These are phyloP conservation scores for Acyrthosiphon pisum DNA, from an alignment of 1,140 invertebrate species.

Conservation along the genomic window DNA sequence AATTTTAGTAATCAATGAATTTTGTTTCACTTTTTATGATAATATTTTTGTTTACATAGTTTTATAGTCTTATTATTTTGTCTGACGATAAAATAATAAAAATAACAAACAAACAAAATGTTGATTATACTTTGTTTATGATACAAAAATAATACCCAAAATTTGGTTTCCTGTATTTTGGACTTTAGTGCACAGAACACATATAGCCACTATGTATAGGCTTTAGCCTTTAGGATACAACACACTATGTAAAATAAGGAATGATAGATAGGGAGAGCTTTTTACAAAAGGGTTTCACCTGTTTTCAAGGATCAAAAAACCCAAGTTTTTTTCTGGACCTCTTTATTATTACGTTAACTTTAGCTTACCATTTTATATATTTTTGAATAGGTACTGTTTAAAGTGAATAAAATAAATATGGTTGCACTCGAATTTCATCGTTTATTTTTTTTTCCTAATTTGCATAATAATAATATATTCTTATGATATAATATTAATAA, in stretches of 20 bases:
- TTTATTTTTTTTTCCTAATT: too few relatives aligned
- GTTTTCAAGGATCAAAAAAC: conserved; percentile 42
- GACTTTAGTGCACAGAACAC: not conserved
- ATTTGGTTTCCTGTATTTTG: not conserved
- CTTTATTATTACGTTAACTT: conserved; percentile 46
- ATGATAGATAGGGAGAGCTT: not conserved
- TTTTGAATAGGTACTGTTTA: too few relatives aligned
- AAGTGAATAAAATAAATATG: not conserved
- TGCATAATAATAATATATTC: too few relatives aligned
- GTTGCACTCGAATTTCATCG: not conserved
- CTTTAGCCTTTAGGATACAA: not conserved
- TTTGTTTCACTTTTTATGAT: not conserved
- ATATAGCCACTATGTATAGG: not conserved
- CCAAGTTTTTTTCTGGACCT: not conserved
- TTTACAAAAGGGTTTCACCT: not conserved
- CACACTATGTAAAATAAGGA: not conserved
- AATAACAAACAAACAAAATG: not conserved
- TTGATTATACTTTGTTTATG: not conserved
- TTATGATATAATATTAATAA: too few relatives aligned
- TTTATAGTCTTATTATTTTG: not conserved
- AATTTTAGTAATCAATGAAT: not conserved
- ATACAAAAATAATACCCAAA: not conserved
- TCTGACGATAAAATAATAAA: not conserved
- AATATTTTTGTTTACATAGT: not conserved
- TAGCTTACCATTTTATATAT: conserved; percentile 17